A percentile compares a stretch with the other conserved stretches of the same genome.
phyloP scores from a whole-genome alignment of 2,888 invertebrate genomes.

The Drosophila rellima region DNA sequence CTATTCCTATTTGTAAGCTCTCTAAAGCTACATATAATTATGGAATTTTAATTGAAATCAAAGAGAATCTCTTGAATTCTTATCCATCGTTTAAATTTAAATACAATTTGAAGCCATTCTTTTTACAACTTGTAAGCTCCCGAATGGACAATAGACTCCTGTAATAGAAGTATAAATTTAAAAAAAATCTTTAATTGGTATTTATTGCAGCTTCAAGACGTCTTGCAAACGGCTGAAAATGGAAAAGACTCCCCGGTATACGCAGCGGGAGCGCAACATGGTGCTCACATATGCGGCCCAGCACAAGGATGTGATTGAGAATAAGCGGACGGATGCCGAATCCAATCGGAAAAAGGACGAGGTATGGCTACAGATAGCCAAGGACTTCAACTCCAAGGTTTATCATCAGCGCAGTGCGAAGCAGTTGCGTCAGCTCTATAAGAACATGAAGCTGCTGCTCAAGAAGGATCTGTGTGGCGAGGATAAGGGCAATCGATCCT shows the following conservation, averaged over 20 bases:
- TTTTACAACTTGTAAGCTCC: too few relatives aligned
- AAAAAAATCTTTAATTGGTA: not conserved
- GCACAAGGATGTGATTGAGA: constrained; percentile 85
- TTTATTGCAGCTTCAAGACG: constrained; percentile 82
- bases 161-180: too few relatives aligned
- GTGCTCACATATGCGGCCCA: constrained; percentile 85
- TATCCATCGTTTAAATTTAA: too few relatives aligned
- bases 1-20: too few relatives aligned
- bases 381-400: constrained; percentile 85
- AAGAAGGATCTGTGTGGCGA: constrained; percentile 85
- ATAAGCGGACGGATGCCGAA: constrained; percentile 85
- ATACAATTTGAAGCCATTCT: too few relatives aligned
- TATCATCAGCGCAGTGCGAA: constrained; percentile 85
- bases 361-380: constrained; percentile 85
- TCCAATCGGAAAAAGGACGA: constrained; percentile 85
- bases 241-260: constrained; percentile 85
- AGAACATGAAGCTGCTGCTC: constrained; percentile 85
- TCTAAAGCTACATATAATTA: too few relatives aligned
- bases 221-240: constrained; percentile 85
- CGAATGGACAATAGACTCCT: too few relatives aligned
- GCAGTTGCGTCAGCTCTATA: constrained; percentile 85
- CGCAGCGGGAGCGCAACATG: constrained; percentile 85
- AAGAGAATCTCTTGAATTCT: too few relatives aligned
- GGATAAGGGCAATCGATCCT: constrained; percentile 82
- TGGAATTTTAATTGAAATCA: too few relatives aligned